Base-by-base conservation (phyloP, 2,888 invertebrate genomes). In the Amphipyra berbera region DNA sequence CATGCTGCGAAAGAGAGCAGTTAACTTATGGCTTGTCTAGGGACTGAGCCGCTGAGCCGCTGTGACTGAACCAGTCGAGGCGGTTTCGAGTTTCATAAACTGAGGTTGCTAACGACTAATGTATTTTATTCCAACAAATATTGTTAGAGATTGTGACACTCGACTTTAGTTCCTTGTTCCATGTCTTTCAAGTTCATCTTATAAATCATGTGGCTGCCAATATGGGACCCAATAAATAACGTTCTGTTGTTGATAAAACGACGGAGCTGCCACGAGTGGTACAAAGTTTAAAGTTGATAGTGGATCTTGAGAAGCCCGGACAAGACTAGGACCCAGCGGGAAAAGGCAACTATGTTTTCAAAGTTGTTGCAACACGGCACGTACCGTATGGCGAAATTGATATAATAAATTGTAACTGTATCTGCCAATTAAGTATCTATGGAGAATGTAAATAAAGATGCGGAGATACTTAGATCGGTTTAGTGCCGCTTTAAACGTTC, bases 211-310 rank as follows among this genome's bases (percentile, higher is more conserved):
- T 61, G 68, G 66, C 70, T 70, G 83, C 80, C 83, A 86, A 82
- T 81, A 77, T 76, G 75, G 75, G 79, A 74, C 71, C 77, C 80
- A 82, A 88, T 90, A 91, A 91, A 93, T 89, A 88, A 89, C 83
- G 75, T 83, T 85, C 74, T 73, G 79, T 80, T 82, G 79, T 81
- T 86, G 88, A 90, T 91, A 91, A 90, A 84, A 84, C 78, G 83
- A 81, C 83, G 73, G 74, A 79, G 79, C 84, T 88, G 87, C 87
- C 85, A 85, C 85, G 82, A 86, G 79, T 82, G 76, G 88, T 85
- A 90, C 90, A 89, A 87, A 91, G 91, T 93, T 91, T 89, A 92
- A 88, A 87, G 88, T 88, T 87, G 92, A 93, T 94, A 92, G 82
- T 76, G 78, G 84, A 93, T 94, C 94, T 93, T 84, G 87, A 88